Base-by-base conservation (phyloP, 2,113 vertebrate species). In the Trogon melanurus region DNA sequence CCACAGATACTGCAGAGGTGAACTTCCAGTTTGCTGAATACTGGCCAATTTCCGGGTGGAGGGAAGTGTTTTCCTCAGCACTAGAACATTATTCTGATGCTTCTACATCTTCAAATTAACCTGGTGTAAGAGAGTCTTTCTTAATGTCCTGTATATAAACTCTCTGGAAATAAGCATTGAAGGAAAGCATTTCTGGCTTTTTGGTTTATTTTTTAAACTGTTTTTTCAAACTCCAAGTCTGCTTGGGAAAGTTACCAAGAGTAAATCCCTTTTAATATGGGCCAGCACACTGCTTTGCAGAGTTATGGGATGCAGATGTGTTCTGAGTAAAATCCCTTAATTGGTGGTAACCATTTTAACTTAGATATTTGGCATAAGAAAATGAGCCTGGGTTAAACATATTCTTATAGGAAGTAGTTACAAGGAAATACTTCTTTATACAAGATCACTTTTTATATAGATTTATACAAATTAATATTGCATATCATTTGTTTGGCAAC, bases 181-280 rank as follows among this genome's bases (percentile, higher is more conserved):
- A 81, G 13, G 44, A 79, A 83, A 73, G 3, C 6, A 17, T 67
- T 84, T 82, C 36, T 45, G 13, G 51, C 4, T 8, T 58, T 80
- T 78, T 73, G 2, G 18, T 58, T 57, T 45, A 2, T 36, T 41
- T 67, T 75, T 60, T 2, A 6, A 86, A 44, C 23, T 56, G 9
- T 25, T 72, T 50, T 89, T 80, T 89, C 65, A 56, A 87, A 67
- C n/a, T 71, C 60, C 20, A 72, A 71, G 9, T 34, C 89, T 72
- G n/a, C 51, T 89, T 94, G 85, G 84, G 87, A 96, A 96, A 85
- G 44, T 16, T 54, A 82, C 60, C 84, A 91, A 57, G 44, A 96
- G 38, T 58, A 95, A 96, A 93, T 96, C 44, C 72, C 34, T 84
- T 78, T 67, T 51, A 89, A 71, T 45, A 48, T 1, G 5, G 89